Evolutionary conservation across 2,113 vertebrate species (phyloP).

Genomic region (Puntigrus tetrazona): DNA sequence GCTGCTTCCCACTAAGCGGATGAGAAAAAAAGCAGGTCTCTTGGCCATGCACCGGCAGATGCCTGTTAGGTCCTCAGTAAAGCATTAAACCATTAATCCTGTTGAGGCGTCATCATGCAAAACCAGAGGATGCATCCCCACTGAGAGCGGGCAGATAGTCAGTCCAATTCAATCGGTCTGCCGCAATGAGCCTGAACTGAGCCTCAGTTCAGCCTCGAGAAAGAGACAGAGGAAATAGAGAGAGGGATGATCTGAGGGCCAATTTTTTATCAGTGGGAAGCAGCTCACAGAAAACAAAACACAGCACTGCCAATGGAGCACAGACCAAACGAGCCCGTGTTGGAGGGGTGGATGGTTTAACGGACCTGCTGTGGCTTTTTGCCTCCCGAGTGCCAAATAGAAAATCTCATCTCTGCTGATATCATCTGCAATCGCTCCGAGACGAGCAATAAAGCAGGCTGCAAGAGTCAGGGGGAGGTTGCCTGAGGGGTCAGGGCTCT

Average conservation of each 20-base stretch:
- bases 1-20: slow-evolving; percentile 66
- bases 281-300: slow-evolving; percentile 66
- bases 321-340: slow-evolving; percentile 55
- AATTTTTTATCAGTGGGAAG: slow-evolving; percentile 62
- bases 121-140: slow-evolving; percentile 68
- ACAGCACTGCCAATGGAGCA: slow-evolving; percentile 62
- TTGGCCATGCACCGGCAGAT: slow-evolving; percentile 68
- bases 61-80: slow-evolving; percentile 62
- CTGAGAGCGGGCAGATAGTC: slow-evolving; percentile 58
- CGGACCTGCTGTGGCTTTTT: slow-evolving; percentile 37
- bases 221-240: not conserved
- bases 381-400: slow-evolving; percentile 42
- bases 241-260: slow-evolving; percentile 29
- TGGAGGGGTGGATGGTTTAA: slow-evolving; percentile 2
- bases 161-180: slow-evolving; percentile 35
- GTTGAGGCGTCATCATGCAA: slow-evolving; percentile 71
- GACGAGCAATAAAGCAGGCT: slow-evolving; percentile 43
- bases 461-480: slow-evolving; percentile 18
- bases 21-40: slow-evolving; percentile 59
- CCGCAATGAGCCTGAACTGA: slow-evolving; percentile 50
- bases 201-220: slow-evolving; percentile 30
- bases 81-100: slow-evolving; percentile 66
- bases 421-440: slow-evolving; percentile 40
- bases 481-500: slow-evolving; percentile 39
- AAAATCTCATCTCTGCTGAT: slow-evolving; percentile 51